These are phyloP conservation scores for Stomatorhinus ivindoensis DNA, from an alignment of 2,113 vertebrate genomes.

Conservation along the genomic window DNA sequence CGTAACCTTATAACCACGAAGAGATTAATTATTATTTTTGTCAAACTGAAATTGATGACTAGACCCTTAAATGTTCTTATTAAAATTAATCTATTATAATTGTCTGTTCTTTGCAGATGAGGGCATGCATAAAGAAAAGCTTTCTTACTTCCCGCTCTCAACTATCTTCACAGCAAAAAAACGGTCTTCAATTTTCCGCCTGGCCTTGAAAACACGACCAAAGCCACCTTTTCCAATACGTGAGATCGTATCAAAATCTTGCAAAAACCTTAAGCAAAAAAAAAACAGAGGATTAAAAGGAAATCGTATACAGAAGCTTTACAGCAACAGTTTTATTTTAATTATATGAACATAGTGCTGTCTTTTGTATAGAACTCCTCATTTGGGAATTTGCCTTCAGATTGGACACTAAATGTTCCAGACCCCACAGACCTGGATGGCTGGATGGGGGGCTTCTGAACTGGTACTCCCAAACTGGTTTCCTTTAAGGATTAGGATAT, in stretches of 20 bases:
- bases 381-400: neutral
- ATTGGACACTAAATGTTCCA: neutral
- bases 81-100: neutral
- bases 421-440: neutral
- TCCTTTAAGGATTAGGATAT: neutral
- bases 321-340: neutral
- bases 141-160: constrained; percentile 43
- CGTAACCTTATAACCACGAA: neutral
- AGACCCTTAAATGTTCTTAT: neutral
- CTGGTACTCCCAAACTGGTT: neutral
- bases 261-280: constrained; percentile 43
- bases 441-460: neutral
- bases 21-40: neutral
- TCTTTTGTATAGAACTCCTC: neutral
- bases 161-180: constrained; percentile 59
- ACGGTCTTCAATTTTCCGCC: constrained; percentile 24
- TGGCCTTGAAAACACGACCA: constrained; percentile 57
- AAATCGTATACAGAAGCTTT: neutral
- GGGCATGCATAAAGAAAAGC: neutral
- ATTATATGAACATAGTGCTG: neutral
- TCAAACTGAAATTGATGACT: neutral
- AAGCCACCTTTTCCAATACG: constrained; percentile 48
- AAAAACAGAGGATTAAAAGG: neutral
- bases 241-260: constrained; percentile 45
- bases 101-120: neutral